Conservation (phyloP, 2,113 vertebrate species). For the Gracilinanus agilis region DNA sequence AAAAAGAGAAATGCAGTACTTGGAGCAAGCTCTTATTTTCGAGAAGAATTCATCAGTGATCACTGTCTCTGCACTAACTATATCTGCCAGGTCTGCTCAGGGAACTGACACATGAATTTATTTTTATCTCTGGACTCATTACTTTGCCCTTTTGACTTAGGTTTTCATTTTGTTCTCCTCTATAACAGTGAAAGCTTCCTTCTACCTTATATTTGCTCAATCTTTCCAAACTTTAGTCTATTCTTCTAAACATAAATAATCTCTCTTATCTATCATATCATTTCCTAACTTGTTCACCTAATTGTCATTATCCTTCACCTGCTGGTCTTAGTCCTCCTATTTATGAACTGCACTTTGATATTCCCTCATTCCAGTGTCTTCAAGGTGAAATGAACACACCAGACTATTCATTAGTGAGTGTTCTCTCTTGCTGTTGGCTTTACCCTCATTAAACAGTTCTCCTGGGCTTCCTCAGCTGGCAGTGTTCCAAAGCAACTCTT, state of each 20-base stretch:
- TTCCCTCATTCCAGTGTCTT: neutral
- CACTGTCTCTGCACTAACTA: neutral
- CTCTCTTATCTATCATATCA: neutral
- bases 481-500: neutral
- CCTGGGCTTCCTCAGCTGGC: neutral
- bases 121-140: neutral
- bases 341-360: neutral
- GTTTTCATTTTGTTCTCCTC: neutral
- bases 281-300: neutral
- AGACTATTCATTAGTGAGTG: neutral
- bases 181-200: neutral
- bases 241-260: neutral
- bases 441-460: neutral
- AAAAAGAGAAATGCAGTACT: neutral
- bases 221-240: neutral
- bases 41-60: neutral
- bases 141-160: neutral
- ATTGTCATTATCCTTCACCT: neutral
- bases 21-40: neutral
- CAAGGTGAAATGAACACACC: neutral
- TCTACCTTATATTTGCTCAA: neutral
- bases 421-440: neutral
- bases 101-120: neutral
- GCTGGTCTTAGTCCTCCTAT: neutral
- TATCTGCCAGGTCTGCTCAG: neutral